A percentile compares a stretch with the other conserved stretches of the same genome.
Evolutionary conservation across 2,797 vertebrate genomes (phyloP).

Genomic region (Acropternis orthonyx): DNA sequence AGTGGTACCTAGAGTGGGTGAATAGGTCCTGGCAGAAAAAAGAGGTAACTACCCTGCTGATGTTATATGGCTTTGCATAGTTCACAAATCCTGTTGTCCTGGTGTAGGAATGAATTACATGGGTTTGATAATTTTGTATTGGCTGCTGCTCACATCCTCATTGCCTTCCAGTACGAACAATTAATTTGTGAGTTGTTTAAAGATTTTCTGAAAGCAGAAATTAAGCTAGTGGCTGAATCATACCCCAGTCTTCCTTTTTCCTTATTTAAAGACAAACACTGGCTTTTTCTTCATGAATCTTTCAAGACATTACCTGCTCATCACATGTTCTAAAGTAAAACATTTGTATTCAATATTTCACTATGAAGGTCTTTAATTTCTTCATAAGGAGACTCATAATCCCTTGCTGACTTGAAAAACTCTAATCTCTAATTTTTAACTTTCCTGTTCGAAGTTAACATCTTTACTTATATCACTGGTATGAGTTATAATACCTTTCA

Average conservation of each 20-base stretch:
- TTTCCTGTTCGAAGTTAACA: neutral
- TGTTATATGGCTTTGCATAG: neutral
- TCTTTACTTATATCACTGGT: neutral
- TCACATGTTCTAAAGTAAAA: neutral
- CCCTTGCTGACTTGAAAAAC: neutral
- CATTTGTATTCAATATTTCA: neutral
- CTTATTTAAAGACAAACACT: neutral
- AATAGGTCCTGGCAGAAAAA: neutral
- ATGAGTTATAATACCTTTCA: neutral
- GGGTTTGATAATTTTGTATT: neutral
- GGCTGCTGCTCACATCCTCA: neutral
- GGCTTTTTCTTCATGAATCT: neutral
- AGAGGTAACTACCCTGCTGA: neutral
- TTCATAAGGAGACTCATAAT: neutral
- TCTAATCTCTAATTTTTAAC: neutral
- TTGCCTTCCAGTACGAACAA: neutral
- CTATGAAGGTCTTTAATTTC: neutral
- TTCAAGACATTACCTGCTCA: neutral
- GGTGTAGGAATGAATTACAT: neutral
- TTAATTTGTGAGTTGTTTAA: neutral
- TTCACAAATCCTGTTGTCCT: neutral
- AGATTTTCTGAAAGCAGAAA: neutral
- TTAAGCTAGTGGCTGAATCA: neutral
- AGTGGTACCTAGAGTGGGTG: neutral
- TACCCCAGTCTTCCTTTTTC: neutral